Percentiles rank a stretch among this genome's conserved stretches.
Conservation (phyloP, 2,113 vertebrate genomes). For the Oceanodroma tethys region DNA sequence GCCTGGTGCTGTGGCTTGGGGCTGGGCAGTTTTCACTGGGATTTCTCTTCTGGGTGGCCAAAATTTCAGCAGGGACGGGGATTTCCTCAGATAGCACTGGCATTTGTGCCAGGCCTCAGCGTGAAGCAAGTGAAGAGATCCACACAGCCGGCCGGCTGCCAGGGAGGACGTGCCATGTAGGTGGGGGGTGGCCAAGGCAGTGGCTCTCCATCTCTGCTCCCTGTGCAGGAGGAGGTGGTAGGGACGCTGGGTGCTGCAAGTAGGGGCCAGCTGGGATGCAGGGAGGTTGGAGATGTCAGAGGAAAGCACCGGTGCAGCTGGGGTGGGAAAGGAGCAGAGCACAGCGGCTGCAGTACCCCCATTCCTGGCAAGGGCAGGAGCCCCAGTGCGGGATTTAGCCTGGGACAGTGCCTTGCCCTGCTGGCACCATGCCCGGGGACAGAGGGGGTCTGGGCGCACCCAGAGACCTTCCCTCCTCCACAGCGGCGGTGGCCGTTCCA, state of each 20-base stretch:
- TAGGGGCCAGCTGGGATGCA: fast-evolving
- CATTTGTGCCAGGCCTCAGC: not conserved
- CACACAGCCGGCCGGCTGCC: not conserved
- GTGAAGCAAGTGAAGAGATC: not conserved
- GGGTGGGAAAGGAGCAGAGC: not conserved
- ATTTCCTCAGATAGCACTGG: not conserved
- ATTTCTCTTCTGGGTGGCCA: not conserved
- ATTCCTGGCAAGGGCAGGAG: not conserved
- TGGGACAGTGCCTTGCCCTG: not conserved
- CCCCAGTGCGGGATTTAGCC: not conserved
- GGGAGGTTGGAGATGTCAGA: not conserved
- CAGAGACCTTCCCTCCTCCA: not conserved
- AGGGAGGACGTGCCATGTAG: not conserved
- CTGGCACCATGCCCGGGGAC: not conserved
- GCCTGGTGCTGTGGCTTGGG: not conserved
- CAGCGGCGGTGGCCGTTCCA: fast-evolving
- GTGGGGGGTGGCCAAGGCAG: not conserved
- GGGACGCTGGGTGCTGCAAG: not conserved
- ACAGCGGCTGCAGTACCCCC: fast-evolving
- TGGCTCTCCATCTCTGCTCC: not conserved
- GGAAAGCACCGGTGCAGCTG: not conserved
- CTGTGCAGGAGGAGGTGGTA: fast-evolving
- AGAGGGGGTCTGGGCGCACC: not conserved
- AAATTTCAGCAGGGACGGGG: not conserved
- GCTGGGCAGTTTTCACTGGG: not conserved